Percentiles rank a stretch among this genome's conserved stretches.
phyloP scores from a whole-genome alignment of 2,113 vertebrate species.

The Oncorhynchus masou region DNA sequence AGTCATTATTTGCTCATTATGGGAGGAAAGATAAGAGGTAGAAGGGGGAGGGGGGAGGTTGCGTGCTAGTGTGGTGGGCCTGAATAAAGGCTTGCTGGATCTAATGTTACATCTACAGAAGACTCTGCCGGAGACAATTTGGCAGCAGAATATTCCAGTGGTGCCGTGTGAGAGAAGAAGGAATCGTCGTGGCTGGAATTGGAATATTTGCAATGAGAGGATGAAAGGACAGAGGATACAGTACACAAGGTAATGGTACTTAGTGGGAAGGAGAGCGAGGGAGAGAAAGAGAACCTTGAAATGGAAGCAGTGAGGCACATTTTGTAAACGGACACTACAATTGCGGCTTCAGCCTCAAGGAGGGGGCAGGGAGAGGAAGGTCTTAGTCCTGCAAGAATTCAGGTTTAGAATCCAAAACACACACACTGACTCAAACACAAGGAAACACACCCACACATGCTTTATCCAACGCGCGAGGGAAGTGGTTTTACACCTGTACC shows the following conservation, averaged over 20 bases:
- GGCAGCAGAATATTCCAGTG: neutral
- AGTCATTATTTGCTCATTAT: neutral
- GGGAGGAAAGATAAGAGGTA: neutral
- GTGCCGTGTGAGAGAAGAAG: neutral
- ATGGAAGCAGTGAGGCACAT: neutral
- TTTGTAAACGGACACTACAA: neutral
- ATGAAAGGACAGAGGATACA: neutral
- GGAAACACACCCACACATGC: neutral
- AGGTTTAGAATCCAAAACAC: neutral
- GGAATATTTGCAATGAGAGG: neutral
- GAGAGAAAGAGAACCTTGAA: neutral
- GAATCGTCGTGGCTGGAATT: neutral
- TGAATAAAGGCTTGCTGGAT: neutral
- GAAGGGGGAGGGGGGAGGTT: neutral
- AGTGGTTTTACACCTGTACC: neutral
- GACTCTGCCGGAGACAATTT: neutral
- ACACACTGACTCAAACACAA: neutral
- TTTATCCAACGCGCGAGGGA: neutral
- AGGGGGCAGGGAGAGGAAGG: neutral
- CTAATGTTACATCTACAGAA: neutral
- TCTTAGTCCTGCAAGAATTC: neutral
- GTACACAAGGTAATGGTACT: neutral
- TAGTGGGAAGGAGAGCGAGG: no score
- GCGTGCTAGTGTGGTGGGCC: neutral
- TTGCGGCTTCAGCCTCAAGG: neutral